phyloP scores from a whole-genome alignment of 2,888 invertebrate genomes.

The Sphaerophoria rueppellii region DNA sequence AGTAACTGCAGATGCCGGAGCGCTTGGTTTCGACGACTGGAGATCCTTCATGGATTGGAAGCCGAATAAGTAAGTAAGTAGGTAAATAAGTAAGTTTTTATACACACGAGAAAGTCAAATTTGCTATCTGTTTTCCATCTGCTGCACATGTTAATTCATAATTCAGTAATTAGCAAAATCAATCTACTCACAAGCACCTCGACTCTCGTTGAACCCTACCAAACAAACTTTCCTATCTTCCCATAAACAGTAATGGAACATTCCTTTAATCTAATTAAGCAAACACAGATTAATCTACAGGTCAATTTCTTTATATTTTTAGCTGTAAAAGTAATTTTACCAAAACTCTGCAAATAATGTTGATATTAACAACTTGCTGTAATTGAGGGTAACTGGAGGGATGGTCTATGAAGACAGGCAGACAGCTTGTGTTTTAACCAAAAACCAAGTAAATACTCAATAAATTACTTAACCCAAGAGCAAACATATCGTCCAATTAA shows the following conservation, averaged over 20 bases:
- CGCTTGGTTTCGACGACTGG: too few species aligned
- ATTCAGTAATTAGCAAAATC: background rate
- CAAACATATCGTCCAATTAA: conserved; percentile 41
- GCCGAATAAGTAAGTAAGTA: too few species aligned
- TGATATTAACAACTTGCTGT: background rate
- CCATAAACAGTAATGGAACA: background rate
- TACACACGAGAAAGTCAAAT: background rate
- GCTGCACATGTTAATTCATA: background rate
- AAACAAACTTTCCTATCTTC: background rate
- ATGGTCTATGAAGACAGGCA: background rate
- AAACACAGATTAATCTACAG: background rate
- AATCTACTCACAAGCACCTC: background rate
- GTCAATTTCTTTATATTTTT: background rate
- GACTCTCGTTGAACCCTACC: too few species aligned
- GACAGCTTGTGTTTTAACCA: background rate
- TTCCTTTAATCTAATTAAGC: conserved; percentile 9
- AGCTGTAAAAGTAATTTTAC: conserved; percentile 42
- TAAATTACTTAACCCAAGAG: conserved; percentile 29
- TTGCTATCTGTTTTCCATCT: background rate
- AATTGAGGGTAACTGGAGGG: background rate
- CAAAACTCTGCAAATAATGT: conserved; percentile 23
- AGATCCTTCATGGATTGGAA: too few species aligned
- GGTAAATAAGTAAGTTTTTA: too few species aligned
- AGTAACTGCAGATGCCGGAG: too few species aligned
- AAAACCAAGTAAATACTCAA: conserved; percentile 22